phyloP scores from a whole-genome alignment of 2,797 vertebrate species.

The Acrossocheilus wenchowensis region DNA sequence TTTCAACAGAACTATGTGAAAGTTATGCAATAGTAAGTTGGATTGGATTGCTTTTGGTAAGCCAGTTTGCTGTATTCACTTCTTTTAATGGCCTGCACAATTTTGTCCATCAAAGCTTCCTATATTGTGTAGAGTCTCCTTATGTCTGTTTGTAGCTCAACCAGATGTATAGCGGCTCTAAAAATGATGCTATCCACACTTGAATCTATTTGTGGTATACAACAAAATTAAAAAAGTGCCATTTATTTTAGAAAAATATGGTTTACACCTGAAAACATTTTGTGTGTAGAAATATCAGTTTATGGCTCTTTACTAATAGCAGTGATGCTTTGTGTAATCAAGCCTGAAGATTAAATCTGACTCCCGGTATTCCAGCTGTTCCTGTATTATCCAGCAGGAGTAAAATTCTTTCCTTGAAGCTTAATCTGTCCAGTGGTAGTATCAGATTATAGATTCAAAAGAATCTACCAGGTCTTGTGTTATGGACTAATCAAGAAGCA shows the following conservation, averaged over 20 bases:
- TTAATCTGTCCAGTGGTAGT: constrained; percentile 30
- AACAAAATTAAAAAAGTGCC: neutral
- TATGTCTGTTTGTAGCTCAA: neutral
- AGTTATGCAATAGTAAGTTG: neutral
- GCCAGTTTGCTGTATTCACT: neutral
- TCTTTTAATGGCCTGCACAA: neutral
- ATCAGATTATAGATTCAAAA: constrained; percentile 57
- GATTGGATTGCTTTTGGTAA: neutral
- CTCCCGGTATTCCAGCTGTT: constrained; percentile 4
- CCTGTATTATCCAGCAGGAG: constrained; percentile 34
- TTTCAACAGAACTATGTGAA: neutral
- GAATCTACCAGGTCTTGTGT: constrained; percentile 53
- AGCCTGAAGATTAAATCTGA: neutral
- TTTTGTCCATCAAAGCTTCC: neutral
- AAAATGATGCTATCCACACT: neutral
- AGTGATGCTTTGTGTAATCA: constrained; percentile 7
- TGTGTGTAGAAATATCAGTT: constrained; percentile 25
- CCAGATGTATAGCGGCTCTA: neutral
- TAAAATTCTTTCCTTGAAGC: constrained; percentile 53
- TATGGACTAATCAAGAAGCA: constrained; percentile 51
- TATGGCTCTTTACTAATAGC: neutral
- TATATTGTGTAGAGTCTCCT: neutral
- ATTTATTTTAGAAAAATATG: neutral
- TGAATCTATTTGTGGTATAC: neutral
- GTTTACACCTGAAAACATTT: neutral